Percentiles rank a stretch among this genome's conserved stretches.
These are phyloP conservation scores for Takifugu flavidus DNA, from an alignment of 2,113 vertebrate genomes.

Conservation along the genomic window DNA sequence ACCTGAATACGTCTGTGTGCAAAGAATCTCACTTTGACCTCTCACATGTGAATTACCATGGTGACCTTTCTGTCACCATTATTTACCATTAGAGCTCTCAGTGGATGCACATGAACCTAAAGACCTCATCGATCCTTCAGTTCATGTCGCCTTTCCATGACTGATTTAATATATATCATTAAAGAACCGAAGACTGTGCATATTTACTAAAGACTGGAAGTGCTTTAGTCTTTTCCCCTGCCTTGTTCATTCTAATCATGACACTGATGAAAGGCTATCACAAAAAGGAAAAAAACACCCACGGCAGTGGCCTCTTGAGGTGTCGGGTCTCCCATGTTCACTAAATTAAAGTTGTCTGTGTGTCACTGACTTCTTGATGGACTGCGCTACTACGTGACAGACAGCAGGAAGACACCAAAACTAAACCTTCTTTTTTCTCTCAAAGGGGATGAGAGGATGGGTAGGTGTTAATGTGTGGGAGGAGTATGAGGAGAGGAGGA, in stretches of 20 bases:
- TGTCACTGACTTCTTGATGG: slow-evolving; percentile 71
- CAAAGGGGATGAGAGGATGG: slow-evolving; percentile 8
- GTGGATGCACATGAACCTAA: neutral
- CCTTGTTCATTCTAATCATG: slow-evolving; percentile 24
- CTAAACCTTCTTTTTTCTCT: slow-evolving; percentile 31
- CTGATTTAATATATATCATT: neutral
- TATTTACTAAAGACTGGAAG: neutral
- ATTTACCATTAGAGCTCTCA: no score
- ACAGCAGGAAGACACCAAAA: slow-evolving; percentile 49
- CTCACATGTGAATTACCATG: slow-evolving; percentile 17
- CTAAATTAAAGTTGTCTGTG: slow-evolving; percentile 60
- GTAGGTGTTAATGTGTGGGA: slow-evolving; percentile 31
- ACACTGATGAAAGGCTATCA: slow-evolving; percentile 60
- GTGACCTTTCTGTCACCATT: slow-evolving; percentile 9
- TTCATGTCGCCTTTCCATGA: neutral
- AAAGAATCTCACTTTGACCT: neutral
- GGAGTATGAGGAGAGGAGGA: slow-evolving; percentile 20
- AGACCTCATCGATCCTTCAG: neutral
- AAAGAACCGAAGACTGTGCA: neutral
- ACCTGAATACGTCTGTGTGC: slow-evolving; percentile 6
- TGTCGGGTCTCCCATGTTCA: slow-evolving; percentile 49
- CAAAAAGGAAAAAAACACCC: slow-evolving; percentile 46
- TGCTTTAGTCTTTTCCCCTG: slow-evolving; percentile 4
- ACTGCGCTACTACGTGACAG: slow-evolving; percentile 71
- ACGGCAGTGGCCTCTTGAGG: slow-evolving; percentile 44